A percentile compares a stretch with the other conserved stretches of the same genome.
phyloP scores from a whole-genome alignment of 2,113 vertebrate genomes.

The Himantopus leucocephalus region DNA sequence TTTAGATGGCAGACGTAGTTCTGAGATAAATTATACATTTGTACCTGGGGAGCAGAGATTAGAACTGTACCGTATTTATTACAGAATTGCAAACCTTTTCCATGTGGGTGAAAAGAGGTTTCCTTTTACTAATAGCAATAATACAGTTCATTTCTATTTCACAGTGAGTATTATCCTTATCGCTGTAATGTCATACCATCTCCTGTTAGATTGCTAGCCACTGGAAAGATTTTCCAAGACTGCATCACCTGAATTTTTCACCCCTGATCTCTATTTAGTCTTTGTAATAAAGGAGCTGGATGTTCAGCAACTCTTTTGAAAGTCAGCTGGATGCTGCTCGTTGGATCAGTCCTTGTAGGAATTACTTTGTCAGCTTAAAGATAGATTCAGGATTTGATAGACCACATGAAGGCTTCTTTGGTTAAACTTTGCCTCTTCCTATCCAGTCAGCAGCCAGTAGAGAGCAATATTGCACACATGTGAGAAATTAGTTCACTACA shows the following conservation, averaged over 20 bases:
- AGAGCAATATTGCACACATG: constrained; percentile 38
- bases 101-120: not conserved
- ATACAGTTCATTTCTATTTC: not conserved
- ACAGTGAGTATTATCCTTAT: not conserved
- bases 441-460: constrained; percentile 3
- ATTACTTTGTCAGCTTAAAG: not conserved
- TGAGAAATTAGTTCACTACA: not conserved
- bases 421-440: not conserved
- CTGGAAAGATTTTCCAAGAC: not conserved
- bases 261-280: not conserved
- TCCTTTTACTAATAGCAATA: not conserved
- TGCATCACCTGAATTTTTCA: not conserved
- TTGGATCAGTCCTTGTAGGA: not conserved
- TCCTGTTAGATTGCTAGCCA: not conserved
- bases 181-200: not conserved
- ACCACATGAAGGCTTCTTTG: not conserved
- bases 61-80: not conserved
- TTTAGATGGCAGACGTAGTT: not conserved
- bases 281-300: not conserved
- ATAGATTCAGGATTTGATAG: not conserved
- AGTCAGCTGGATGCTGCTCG: not conserved
- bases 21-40: not conserved
- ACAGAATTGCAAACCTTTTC: not conserved
- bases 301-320: not conserved
- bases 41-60: not conserved